Base-by-base conservation (phyloP, 2,113 vertebrate species). In the Oncorhynchus tshawytscha region DNA sequence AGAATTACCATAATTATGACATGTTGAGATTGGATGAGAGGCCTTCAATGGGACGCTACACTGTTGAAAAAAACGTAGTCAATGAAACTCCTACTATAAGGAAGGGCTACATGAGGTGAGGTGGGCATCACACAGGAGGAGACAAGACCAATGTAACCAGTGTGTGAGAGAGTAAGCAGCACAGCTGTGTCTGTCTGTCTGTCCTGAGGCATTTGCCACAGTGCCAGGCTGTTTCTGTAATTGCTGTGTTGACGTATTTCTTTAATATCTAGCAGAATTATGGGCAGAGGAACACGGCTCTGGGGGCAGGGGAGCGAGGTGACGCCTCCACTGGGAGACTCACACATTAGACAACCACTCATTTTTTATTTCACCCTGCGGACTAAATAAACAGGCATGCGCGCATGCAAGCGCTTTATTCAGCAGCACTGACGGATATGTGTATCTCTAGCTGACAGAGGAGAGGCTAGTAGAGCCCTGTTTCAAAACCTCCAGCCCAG, bases 221-320 rank as follows among this genome's bases (percentile, higher is more conserved):
- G 71, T 73, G 65, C 68, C 77, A 70, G 77, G 67, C 66, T 77
- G 54, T 62, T 83, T 76, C 78, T 83, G 67, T 89, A 88, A 92
- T 91, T 89, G 82, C 85, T 81, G 72, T 82, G 81, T 85, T 92
- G 90, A 91, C 89, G 82, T 89, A 91, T 91, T 91, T 90, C 85
- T 88, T 91, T 89, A 90, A 91, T 90, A 87, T 88, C 75, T 86
- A 85, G 78, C 64, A 64, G 79, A 86, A 87, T 81, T 84, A 84
- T 39, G 70, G 74, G 73, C 78, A 78, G 80, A 67, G 66, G 29
- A 75, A 29, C 25, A 71, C 1, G 74, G 31, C 67, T 45, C 67
- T 48, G 67, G 31, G 31, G 67, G 49, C 25, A 75, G 22, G 74
- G 45, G 45, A 57, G 67, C 25, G 65, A 27, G 65, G 68, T 25